These are phyloP conservation scores for Drosophila villosipedis DNA, from an alignment of 2,888 invertebrate species.

Conservation along the genomic window DNA sequence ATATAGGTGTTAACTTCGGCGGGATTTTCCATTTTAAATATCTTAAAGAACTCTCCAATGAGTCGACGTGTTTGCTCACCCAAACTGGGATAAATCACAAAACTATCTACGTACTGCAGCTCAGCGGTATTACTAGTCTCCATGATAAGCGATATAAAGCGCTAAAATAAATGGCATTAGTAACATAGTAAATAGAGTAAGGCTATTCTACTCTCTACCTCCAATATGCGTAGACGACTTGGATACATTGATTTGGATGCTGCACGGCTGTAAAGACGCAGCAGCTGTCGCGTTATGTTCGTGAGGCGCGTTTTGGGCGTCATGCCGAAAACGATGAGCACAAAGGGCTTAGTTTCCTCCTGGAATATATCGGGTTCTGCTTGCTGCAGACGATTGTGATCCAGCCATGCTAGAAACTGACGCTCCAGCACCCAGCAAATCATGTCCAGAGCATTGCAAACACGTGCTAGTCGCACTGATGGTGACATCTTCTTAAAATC, in stretches of 20 bases:
- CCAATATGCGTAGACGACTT: constrained; percentile 70
- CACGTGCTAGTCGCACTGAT: constrained; percentile 85
- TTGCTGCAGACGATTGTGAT: constrained; percentile 84
- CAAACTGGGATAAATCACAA: constrained; percentile 77
- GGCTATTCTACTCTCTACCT: constrained; percentile 56
- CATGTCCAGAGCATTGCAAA: constrained; percentile 86
- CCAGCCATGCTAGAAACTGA: constrained; percentile 87
- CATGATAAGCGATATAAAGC: constrained; percentile 78
- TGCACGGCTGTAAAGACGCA: constrained; percentile 74
- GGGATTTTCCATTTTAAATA: constrained; percentile 72
- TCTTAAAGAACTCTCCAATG: constrained; percentile 77
- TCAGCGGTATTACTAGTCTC: constrained; percentile 82
- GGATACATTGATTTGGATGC: constrained; percentile 66
- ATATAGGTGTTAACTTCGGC: constrained; percentile 72
- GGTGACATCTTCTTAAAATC: constrained; percentile 61
- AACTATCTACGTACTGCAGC: constrained; percentile 65
- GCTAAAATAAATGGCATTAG: constrained; percentile 57
- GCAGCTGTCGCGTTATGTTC: constrained; percentile 67
- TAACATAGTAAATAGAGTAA: neutral
- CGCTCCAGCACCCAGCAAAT: constrained; percentile 86
- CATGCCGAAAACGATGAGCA: constrained; percentile 74
- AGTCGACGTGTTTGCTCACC: constrained; percentile 73
- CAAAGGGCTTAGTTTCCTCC: constrained; percentile 75
- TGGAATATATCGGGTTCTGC: constrained; percentile 70
- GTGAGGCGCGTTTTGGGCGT: constrained; percentile 68